A percentile compares a stretch with the other conserved stretches of the same genome.
Evolutionary conservation across 2,797 vertebrate species (phyloP).

Genomic region (Sebastiscus tertius): DNA sequence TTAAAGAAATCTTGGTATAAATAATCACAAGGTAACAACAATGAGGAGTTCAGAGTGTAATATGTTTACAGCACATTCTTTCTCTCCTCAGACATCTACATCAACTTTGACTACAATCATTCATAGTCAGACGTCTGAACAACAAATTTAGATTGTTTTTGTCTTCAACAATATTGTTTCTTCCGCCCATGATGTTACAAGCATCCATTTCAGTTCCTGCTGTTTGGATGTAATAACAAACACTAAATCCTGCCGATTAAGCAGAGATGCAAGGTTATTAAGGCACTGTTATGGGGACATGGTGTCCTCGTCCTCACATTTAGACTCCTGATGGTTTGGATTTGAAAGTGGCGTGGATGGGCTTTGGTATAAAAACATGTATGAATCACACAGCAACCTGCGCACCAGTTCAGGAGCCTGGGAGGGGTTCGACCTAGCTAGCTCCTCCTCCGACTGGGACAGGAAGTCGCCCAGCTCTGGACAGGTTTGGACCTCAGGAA

Average conservation of each 20-base stretch:
- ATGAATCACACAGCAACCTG: constrained; percentile 83
- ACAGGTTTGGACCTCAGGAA: constrained; percentile 83
- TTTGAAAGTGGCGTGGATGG: constrained; percentile 18
- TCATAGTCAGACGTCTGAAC: constrained; percentile 10
- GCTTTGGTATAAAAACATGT: constrained; percentile 85
- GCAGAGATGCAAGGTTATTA: constrained; percentile 50
- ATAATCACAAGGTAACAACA: constrained; percentile 32
- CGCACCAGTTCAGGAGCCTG: constrained; percentile 72
- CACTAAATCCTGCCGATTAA: constrained; percentile 38
- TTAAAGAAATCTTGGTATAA: constrained; percentile 24
- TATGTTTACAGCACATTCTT: background rate
- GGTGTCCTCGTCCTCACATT: constrained; percentile 19
- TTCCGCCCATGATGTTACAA: background rate
- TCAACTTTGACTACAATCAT: background rate
- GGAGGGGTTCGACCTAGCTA: constrained; percentile 58
- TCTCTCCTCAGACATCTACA: background rate
- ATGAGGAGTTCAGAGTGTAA: background rate
- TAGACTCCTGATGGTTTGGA: constrained; percentile 31
- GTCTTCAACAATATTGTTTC: background rate
- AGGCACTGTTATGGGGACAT: constrained; percentile 65
- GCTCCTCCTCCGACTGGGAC: constrained; percentile 71
- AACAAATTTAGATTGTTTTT: background rate
- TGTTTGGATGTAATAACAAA: constrained; percentile 34
- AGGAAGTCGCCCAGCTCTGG: constrained; percentile 80
- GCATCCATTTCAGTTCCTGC: constrained; percentile 40